phyloP scores from a whole-genome alignment of 1,140 invertebrate species.

The Drosophila paulistorum region DNA sequence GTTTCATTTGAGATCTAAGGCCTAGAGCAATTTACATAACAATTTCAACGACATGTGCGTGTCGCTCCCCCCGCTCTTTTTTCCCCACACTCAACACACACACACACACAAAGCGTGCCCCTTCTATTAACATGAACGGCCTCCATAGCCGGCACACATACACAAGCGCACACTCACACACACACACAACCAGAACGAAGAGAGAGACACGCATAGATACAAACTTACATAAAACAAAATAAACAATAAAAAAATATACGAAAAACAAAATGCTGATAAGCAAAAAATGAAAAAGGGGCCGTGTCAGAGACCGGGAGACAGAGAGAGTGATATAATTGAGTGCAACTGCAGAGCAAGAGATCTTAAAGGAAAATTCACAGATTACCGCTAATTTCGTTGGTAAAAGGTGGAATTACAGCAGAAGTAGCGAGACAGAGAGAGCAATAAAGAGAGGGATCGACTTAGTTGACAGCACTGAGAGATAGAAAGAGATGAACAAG shows the following conservation, averaged over 20 bases:
- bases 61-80: constrained; percentile 21
- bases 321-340: constrained; percentile 15
- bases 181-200: not conserved
- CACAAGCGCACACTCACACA: not conserved
- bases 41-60: constrained; percentile 28
- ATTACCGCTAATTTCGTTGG: constrained; percentile 52
- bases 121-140: not conserved
- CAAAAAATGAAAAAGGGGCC: not conserved
- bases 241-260: constrained; percentile 2
- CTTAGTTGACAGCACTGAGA: not conserved
- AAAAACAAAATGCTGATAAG: constrained; percentile 10
- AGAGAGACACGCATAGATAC: not conserved
- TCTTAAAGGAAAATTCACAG: constrained; percentile 38
- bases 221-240: constrained; percentile 15
- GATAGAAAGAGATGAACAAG: not conserved
- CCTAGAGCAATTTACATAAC: constrained; percentile 57
- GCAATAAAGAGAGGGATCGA: not conserved
- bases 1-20: not conserved
- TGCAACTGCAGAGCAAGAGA: constrained; percentile 8
- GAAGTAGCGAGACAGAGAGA: constrained; percentile 9
- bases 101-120: not conserved
- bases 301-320: constrained; percentile 23
- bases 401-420: constrained; percentile 45
- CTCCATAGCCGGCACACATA: not conserved
- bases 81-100: not conserved